Percentiles rank a stretch among this genome's conserved stretches.
phyloP scores from a whole-genome alignment of 1,140 invertebrate species.

The Apis cerana region DNA sequence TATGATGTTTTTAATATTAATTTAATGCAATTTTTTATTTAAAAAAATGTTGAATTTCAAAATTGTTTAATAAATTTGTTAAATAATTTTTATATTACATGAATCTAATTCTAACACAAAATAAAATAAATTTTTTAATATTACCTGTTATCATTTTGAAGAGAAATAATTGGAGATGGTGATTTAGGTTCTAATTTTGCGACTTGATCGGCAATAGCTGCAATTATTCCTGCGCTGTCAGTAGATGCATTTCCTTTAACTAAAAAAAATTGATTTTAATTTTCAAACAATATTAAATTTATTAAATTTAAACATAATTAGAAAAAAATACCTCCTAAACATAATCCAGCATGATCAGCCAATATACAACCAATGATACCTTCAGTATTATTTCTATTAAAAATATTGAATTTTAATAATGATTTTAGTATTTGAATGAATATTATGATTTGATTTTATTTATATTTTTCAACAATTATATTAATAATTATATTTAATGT shows the following conservation, averaged over 20 bases:
- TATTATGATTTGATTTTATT: background rate
- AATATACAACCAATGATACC: constrained; percentile 76
- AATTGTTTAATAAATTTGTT: constrained; percentile 28
- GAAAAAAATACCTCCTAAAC: constrained; percentile 74
- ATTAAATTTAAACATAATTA: background rate
- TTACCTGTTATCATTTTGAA: constrained; percentile 78
- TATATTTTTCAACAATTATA: constrained; percentile 17
- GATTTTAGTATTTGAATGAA: background rate
- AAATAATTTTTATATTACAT: background rate
- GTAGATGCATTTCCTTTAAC: constrained; percentile 76
- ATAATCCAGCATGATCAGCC: constrained; percentile 77
- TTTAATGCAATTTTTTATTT: background rate
- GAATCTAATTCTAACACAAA: background rate
- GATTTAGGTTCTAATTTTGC: constrained; percentile 77
- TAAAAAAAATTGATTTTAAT: constrained; percentile 56
- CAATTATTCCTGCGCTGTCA: constrained; percentile 78
- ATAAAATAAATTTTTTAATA: background rate
- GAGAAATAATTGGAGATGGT: constrained; percentile 72
- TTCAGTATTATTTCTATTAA: constrained; percentile 67
- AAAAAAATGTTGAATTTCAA: constrained; percentile 13
- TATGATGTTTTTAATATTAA: constrained; percentile 34
- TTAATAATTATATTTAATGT: background rate
- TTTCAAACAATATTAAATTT: background rate
- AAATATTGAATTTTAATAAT: constrained; percentile 17
- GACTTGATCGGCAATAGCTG: constrained; percentile 77